Conservation (phyloP, 2,797 vertebrate species). For the Chromis chromis region DNA sequence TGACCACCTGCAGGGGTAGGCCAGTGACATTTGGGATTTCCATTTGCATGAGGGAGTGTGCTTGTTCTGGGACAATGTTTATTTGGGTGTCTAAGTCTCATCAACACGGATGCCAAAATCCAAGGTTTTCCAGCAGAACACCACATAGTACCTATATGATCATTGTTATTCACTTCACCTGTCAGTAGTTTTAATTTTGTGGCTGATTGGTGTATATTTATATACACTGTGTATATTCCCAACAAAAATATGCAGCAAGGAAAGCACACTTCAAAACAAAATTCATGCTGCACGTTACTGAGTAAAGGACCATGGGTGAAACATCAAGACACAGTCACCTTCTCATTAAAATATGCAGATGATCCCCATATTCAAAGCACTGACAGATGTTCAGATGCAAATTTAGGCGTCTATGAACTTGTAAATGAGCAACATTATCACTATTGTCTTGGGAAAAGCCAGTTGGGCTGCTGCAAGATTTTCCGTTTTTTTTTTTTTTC, state of each 20-base stretch:
- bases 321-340: constrained; percentile 31
- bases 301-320: constrained; percentile 16
- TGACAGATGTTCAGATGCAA: constrained; percentile 64
- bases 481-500: not conserved
- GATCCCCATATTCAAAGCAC: constrained; percentile 46
- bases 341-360: constrained; percentile 62
- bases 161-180: no score
- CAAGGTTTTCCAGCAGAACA: no score
- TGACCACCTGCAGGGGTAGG: no score
- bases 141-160: no score
- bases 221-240: no score
- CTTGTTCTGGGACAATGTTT: no score
- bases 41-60: no score
- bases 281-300: not conserved
- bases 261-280: constrained; percentile 3
- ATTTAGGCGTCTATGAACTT: constrained; percentile 54
- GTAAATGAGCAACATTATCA: constrained; percentile 59
- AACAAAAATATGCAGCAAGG: not conserved
- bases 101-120: no score
- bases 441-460: constrained; percentile 30
- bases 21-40: no score
- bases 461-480: not conserved
- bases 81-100: no score
- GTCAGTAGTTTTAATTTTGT: no score
- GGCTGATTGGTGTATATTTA: no score